These are phyloP conservation scores for Sarotherodon lohbergeri DNA, from an alignment of 2,113 vertebrate genomes.

Conservation along the genomic window DNA sequence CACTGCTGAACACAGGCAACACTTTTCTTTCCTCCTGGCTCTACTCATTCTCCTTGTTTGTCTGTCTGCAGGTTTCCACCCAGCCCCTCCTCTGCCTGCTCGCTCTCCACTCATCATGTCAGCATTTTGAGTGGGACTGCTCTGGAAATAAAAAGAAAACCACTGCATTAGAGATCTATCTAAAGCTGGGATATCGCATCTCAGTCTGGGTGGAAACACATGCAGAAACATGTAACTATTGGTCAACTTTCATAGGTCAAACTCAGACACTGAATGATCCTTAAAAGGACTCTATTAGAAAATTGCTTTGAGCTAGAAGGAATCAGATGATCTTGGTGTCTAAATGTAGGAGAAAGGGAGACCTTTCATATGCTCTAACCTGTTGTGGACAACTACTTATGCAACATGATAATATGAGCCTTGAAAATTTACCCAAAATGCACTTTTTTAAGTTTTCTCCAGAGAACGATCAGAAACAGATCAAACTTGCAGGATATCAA, in stretches of 20 bases:
- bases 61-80: background rate
- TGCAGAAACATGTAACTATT: background rate
- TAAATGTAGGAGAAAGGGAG: accelerated
- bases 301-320: background rate
- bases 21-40: background rate
- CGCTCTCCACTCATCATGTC: background rate
- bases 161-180: background rate
- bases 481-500: background rate
- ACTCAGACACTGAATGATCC: background rate
- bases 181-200: too few species aligned
- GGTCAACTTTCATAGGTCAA: background rate
- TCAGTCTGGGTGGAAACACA: background rate
- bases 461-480: background rate
- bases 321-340: background rate
- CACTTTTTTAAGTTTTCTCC: background rate
- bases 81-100: background rate
- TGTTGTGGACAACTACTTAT: background rate
- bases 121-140: background rate
- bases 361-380: background rate
- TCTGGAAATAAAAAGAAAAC: accelerated
- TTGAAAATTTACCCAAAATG: background rate
- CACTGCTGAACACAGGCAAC: too few species aligned
- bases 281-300: background rate
- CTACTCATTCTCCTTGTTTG: background rate
- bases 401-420: background rate